Base-by-base conservation (phyloP, 2,113 vertebrate species). In the Pseudopodoces humilis region DNA sequence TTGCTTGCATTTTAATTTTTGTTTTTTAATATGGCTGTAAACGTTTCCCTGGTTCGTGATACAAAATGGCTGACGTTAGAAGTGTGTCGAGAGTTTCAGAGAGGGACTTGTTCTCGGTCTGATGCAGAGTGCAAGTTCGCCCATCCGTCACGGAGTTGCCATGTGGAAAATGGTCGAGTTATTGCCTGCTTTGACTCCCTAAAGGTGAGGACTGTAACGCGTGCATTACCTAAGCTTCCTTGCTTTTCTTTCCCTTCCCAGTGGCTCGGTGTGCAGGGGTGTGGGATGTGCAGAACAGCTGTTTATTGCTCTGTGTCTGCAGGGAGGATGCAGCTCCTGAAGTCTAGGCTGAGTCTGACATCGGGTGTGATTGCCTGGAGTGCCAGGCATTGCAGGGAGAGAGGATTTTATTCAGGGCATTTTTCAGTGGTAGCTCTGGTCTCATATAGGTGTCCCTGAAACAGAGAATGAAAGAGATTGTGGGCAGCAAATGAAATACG, bases 41-140 rank as follows among this genome's bases (percentile, higher is more conserved):
- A 98, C 97, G 98, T 99, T 97, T 98, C 98, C 94, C 98, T 99
- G 98, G 98, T 99, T 88, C 99, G 99, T 86, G 99, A 99, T 98
- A 99, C 99, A 98, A 99, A 99, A 98, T 99, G 99, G 99, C 98
- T 99, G 98, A 99, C 99, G 68, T 98, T 99, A 98, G 99, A 99
- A 98, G 99, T 99, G 97, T 99, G 99, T 98, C 98, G 99, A 83
- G 99, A 99, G 97, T 99, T 99, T 97, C 99, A 99, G 98, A 98
- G 99, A 97, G 99, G 99, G 84, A 99, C 99, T 96, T 99, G 99
- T 97, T 99, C 99, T 31, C 98, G 99, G 63, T 98, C 99, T 53
- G 99, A 99, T 84, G 98, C 97, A 31, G 99, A 99, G 96, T 99
- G 99, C 98, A 99, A 99, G 98, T 99, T 99, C 95, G 99, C 99